phyloP scores from a whole-genome alignment of 1,140 invertebrate species.

The Eriocheir sinensis region DNA sequence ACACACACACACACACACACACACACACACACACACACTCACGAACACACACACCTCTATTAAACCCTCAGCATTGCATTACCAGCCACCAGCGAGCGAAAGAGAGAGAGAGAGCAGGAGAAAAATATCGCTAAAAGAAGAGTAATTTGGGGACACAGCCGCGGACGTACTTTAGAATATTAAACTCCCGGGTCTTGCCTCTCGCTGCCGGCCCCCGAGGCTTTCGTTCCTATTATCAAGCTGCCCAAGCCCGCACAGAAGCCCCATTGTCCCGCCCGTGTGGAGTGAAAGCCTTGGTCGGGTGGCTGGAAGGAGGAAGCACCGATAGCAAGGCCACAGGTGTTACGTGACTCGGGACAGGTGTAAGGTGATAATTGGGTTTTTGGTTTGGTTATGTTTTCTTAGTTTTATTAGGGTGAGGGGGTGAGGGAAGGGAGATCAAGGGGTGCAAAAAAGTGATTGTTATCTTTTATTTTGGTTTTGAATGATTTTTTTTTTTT shows the following conservation, averaged over 20 bases:
- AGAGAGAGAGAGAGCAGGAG: too few relatives aligned
- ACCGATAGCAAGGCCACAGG: background rate
- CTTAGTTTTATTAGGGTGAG: background rate
- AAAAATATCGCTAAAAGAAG: too few relatives aligned
- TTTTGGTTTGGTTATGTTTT: background rate
- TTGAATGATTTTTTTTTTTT: too few relatives aligned
- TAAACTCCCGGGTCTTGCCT: background rate
- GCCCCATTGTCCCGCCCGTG: background rate
- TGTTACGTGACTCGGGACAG: background rate
- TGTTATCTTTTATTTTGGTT: too few relatives aligned
- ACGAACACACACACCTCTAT: background rate
- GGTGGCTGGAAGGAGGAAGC: background rate
- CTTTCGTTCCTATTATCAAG: background rate
- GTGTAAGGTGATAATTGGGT: background rate
- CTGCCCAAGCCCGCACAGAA: background rate
- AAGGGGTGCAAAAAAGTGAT: too few relatives aligned
- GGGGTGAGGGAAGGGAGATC: too few relatives aligned
- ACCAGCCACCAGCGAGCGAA: background rate
- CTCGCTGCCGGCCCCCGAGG: background rate
- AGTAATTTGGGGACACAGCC: background rate
- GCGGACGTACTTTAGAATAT: background rate
- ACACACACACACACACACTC: slow-evolving; percentile 8
- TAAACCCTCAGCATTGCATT: background rate
- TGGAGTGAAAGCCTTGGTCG: background rate
- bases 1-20: background rate